A percentile compares a stretch with the other conserved stretches of the same genome.
These are phyloP conservation scores for Aplysina aerophoba DNA, from an alignment of 37 sponge, comb jelly and placozoan species.

Conservation along the genomic window DNA sequence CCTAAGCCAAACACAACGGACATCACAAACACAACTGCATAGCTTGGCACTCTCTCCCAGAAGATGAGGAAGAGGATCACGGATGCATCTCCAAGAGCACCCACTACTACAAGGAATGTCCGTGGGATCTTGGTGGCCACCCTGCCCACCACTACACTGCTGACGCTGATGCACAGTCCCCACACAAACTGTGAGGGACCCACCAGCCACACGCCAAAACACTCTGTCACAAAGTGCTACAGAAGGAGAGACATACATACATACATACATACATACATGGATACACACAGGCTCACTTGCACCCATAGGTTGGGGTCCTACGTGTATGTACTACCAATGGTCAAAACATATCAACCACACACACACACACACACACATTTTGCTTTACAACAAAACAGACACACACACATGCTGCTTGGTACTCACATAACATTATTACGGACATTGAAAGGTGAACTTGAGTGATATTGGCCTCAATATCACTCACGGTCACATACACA, in stretches of 20 bases:
- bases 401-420: not conserved
- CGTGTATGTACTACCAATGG: too few relatives aligned
- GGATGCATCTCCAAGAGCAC: not conserved
- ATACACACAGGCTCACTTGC: not conserved
- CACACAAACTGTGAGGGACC: constrained; percentile 46
- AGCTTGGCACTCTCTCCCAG: constrained; percentile 57
- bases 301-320: not conserved
- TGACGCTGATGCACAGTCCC: constrained; percentile 44
- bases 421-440: too few relatives aligned
- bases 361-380: too few relatives aligned
- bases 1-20: constrained; percentile 49
- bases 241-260: not conserved
- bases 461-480: too few relatives aligned
- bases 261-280: not conserved
- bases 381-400: too few relatives aligned
- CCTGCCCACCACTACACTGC: constrained; percentile 19
- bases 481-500: too few relatives aligned
- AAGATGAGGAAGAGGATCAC: constrained; percentile 52
- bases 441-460: too few relatives aligned
- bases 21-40: constrained; percentile 43
- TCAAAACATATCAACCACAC: too few relatives aligned
- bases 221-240: constrained; percentile 36
- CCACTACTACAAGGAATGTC: constrained; percentile 13
- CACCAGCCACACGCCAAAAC: constrained; percentile 59
- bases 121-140: constrained; percentile 54